Evolutionary conservation across 2,113 vertebrate genomes (phyloP).

Genomic region (Panthera uncia): DNA sequence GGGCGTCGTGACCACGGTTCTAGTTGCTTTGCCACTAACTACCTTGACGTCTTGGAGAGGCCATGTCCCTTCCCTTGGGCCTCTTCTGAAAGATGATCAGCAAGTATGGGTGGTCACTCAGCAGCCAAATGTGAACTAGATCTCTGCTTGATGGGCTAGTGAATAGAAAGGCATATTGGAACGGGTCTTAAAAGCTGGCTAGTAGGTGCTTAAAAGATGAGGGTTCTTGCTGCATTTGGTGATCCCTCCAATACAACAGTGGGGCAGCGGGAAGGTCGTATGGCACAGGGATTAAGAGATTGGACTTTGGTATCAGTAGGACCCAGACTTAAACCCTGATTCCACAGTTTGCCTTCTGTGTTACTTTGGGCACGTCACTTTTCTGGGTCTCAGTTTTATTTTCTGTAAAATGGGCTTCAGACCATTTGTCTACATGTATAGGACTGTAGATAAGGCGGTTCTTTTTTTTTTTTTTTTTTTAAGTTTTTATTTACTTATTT

Average conservation of each 20-base stretch:
- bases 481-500: too few relatives aligned
- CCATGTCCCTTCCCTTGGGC: not conserved
- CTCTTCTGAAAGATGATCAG: not conserved
- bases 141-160: not conserved
- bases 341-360: not conserved
- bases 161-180: not conserved
- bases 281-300: not conserved
- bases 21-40: not conserved
- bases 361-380: not conserved
- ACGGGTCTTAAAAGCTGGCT: not conserved
- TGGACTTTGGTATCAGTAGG: not conserved
- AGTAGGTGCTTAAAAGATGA: not conserved
- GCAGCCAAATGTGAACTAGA: not conserved
- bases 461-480: too few relatives aligned
- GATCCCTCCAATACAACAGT: not conserved
- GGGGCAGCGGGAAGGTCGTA: not conserved
- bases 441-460: not conserved
- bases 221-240: not conserved
- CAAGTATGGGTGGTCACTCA: not conserved
- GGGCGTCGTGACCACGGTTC: not conserved
- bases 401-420: slow-evolving; percentile 24
- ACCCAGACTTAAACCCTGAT: not conserved
- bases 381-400: slow-evolving; percentile 9
- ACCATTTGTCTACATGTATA: not conserved
- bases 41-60: not conserved